Conservation (phyloP, 2,888 invertebrate genomes). For the Caradrina clavipalpis region DNA sequence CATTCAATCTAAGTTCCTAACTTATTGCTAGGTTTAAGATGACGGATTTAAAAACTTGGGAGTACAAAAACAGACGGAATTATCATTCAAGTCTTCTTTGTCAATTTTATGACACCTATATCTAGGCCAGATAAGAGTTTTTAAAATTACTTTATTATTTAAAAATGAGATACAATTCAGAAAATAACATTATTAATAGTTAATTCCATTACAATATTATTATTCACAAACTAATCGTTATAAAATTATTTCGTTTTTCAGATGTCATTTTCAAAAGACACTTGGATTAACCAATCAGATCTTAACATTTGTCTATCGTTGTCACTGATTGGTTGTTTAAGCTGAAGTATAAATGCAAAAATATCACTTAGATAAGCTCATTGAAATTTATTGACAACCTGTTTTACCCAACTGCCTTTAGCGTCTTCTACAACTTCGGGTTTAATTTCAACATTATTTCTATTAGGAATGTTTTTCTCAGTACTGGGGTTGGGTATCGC, state of each 20-base stretch:
- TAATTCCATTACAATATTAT: slow-evolving; percentile 26
- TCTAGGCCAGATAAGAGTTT: slow-evolving; percentile 8
- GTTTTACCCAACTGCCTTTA: slow-evolving; percentile 93
- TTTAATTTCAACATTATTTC: slow-evolving; percentile 69
- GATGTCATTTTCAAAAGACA: slow-evolving; percentile 40
- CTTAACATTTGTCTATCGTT: slow-evolving; percentile 9
- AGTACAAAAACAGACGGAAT: slow-evolving; percentile 83
- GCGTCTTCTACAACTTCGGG: slow-evolving; percentile 73
- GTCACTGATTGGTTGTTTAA: slow-evolving; percentile 35
- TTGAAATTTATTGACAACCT: slow-evolving; percentile 94
- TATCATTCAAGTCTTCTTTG: slow-evolving; percentile 53
- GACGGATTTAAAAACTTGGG: slow-evolving; percentile 72
- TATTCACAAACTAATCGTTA: slow-evolving; percentile 21
- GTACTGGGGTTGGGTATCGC: slow-evolving; percentile 48
- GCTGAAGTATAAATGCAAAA: slow-evolving; percentile 78
- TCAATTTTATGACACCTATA: slow-evolving; percentile 29
- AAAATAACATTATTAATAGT: slow-evolving; percentile 21
- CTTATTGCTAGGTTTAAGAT: slow-evolving; percentile 48
- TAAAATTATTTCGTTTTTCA: slow-evolving; percentile 15
- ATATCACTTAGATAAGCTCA: slow-evolving; percentile 79
- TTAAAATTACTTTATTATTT: slow-evolving; percentile 22
- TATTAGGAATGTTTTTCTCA: slow-evolving; percentile 68
- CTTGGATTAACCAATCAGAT: slow-evolving; percentile 33
- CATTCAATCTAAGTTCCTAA: slow-evolving; percentile 38
- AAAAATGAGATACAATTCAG: slow-evolving; percentile 43